Base-by-base conservation (phyloP, 2,888 invertebrate species). In the Lasius platythorax region DNA sequence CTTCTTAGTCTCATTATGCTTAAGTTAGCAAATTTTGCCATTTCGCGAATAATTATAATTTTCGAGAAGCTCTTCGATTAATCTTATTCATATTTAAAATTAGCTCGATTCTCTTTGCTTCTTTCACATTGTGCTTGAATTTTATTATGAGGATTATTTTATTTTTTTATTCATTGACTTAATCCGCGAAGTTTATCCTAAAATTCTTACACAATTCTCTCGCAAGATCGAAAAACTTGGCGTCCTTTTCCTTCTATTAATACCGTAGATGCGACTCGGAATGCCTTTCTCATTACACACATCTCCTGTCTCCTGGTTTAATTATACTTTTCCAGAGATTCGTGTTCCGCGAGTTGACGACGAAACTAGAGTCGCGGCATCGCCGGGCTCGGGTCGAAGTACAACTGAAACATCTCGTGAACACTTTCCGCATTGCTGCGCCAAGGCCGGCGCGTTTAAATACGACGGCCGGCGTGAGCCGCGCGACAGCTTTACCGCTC, bases 401-500 rank as follows among this genome's bases (percentile, higher is more conserved):
- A 79, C 72, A 72, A 70, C 58, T 79, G 58, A 79, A 79, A 79
- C 72, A 43, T 46, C 33, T 46, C 12, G 46, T 43, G 73, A 81
- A 81, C 61, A 81, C 40, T 84, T 84, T 84, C 84, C 75, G 84
- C 82, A 67, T 81, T 74, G 81, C 74, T 56, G 43, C 81, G 30
- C 63, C 63, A 70, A 72, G 81, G 68, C 67, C 67, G 76, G 70
- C 72, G 88, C 83, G 90, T 92, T 93, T 92, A 92, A 93, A 91
- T 90, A 89, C 92, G 91, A 90, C 91, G 91, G 92, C n/a, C 70
- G 70, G 53, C 91, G 85, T 81, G 79, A 82, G 89, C 89, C 90
- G 88, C 91, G 92, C 92, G 95, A 94, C 94, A 94, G 93, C 94
- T 95, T 95, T 95, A 95, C 94, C 94, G 91, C 93, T 91, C 87